These are phyloP conservation scores for Drosophila equinoxialis DNA, from an alignment of 1,140 invertebrate species.

Conservation along the genomic window DNA sequence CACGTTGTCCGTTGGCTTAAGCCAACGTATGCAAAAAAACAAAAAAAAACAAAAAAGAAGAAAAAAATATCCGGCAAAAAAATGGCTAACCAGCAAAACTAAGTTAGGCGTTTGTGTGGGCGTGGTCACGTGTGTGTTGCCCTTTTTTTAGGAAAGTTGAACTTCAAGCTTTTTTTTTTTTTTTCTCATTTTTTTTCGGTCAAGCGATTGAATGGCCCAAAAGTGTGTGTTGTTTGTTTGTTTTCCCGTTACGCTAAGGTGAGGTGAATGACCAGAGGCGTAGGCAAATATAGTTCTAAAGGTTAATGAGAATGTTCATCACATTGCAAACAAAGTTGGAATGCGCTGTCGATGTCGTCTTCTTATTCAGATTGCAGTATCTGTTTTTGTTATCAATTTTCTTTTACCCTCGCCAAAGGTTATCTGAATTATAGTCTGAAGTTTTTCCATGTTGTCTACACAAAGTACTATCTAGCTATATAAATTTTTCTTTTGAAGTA, in stretches of 20 bases:
- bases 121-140: constrained; percentile 29
- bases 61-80: constrained; percentile 2
- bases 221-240: constrained; percentile 19
- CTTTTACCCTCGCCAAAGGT: not conserved
- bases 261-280: constrained; percentile 2
- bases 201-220: constrained; percentile 29
- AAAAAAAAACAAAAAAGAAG: not conserved
- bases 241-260: not conserved
- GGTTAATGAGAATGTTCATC: not conserved
- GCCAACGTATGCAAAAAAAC: constrained; percentile 47
- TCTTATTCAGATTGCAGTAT: not conserved
- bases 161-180: constrained; percentile 20
- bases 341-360: not conserved
- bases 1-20: constrained; percentile 33
- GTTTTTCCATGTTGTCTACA: not conserved
- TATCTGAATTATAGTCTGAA: not conserved
- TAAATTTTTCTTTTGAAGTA: not conserved
- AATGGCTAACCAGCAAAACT: constrained; percentile 28
- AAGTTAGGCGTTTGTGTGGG: constrained; percentile 22
- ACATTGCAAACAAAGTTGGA: no score
- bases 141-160: constrained; percentile 39
- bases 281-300: not conserved
- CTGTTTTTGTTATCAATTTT: not conserved
- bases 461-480: not conserved
- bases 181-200: constrained; percentile 7